These are phyloP conservation scores for Marasmarcha lunaedactyla DNA, from an alignment of 2,888 invertebrate genomes.

Conservation along the genomic window DNA sequence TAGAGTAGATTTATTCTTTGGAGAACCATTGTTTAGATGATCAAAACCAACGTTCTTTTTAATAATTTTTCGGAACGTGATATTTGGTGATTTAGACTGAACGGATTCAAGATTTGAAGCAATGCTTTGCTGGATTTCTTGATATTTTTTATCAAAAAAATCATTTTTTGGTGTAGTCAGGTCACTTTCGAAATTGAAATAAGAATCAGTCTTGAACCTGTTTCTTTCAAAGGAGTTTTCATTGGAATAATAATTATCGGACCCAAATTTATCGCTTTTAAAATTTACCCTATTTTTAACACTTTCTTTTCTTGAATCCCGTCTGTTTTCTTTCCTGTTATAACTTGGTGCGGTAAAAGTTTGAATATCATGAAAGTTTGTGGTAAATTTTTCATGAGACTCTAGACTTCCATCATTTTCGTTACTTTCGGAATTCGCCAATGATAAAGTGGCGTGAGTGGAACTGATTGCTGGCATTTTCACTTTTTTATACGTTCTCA, in stretches of 20 bases:
- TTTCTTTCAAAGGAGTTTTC: constrained; percentile 28
- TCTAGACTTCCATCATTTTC: constrained; percentile 35
- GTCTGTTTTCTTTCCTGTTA: constrained; percentile 30
- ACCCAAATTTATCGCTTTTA: constrained; percentile 37
- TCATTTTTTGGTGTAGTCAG: constrained; percentile 67
- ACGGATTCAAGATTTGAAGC: constrained; percentile 55
- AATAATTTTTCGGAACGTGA: constrained; percentile 38
- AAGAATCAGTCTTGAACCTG: constrained; percentile 42
- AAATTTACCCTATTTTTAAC: constrained; percentile 38
- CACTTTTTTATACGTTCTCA: constrained; percentile 44
- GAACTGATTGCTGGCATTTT: constrained; percentile 38
- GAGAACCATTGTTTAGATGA: constrained; percentile 45
- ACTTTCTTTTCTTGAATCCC: constrained; percentile 27
- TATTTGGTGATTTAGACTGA: constrained; percentile 32
- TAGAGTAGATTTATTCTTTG: constrained; percentile 57
- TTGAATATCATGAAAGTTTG: constrained; percentile 61
- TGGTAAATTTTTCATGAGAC: constrained; percentile 53
- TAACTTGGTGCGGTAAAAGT: constrained; percentile 63
- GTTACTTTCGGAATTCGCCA: constrained; percentile 25
- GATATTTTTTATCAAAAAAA: constrained; percentile 64
- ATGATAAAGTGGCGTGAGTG: constrained; percentile 19
- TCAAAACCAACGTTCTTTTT: constrained; percentile 37
- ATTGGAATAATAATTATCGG: constrained; percentile 30
- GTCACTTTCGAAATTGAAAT: constrained; percentile 46
- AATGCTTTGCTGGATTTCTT: constrained; percentile 64